These are phyloP conservation scores for Papilio aristodemus DNA, from an alignment of 1,140 invertebrate species.

Conservation along the genomic window DNA sequence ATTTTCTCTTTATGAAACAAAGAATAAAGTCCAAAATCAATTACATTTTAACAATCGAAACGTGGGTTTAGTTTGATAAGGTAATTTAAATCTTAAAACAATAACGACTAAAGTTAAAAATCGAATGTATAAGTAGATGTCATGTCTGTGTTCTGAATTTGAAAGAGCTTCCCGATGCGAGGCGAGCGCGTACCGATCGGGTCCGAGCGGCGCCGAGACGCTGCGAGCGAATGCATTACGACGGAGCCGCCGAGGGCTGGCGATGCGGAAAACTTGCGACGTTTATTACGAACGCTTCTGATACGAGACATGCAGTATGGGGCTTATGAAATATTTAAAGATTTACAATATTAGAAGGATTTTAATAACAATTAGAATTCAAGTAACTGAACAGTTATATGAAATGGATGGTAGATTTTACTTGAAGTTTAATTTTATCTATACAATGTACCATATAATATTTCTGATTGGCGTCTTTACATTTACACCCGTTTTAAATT, in stretches of 20 bases:
- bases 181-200: constrained; percentile 76
- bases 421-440: not conserved
- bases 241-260: constrained; percentile 62
- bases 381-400: not conserved
- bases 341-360: not conserved
- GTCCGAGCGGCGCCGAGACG: constrained; percentile 75
- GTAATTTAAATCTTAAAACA: constrained; percentile 38
- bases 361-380: not conserved
- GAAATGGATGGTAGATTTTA: not conserved
- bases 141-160: constrained; percentile 65
- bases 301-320: not conserved
- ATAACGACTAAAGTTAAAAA: constrained; percentile 38
- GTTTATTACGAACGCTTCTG: constrained; percentile 31
- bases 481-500: no score
- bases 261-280: constrained; percentile 47
- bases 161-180: constrained; percentile 71
- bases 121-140: constrained; percentile 49
- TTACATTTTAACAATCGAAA: constrained; percentile 5
- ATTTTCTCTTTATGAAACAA: not conserved
- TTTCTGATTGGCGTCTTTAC: no score
- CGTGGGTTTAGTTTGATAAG: constrained; percentile 11
- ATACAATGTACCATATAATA: no score
- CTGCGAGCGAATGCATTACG: constrained; percentile 76
- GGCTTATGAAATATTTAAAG: constrained; percentile 1
- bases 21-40: constrained; percentile 30